Evolutionary conservation across 2,113 vertebrate genomes (phyloP).

Genomic region (Rattus norvegicus): DNA sequence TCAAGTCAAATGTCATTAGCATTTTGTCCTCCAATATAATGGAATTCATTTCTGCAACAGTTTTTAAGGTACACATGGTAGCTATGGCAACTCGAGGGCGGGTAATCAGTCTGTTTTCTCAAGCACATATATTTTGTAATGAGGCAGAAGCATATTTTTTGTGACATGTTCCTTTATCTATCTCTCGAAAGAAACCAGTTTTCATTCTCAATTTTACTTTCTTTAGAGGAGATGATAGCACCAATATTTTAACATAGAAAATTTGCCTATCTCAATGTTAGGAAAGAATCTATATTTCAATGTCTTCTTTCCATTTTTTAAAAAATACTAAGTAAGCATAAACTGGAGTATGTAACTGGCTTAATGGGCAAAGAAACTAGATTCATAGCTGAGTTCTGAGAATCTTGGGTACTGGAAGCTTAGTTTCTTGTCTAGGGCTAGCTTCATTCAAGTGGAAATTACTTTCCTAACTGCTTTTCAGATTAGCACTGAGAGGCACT

Average conservation of each 20-base stretch:
- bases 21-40: constrained; percentile 66
- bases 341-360: background rate
- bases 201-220: constrained; percentile 46
- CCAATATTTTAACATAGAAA: constrained; percentile 49
- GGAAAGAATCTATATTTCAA: background rate
- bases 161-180: background rate
- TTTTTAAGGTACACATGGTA: constrained; percentile 55
- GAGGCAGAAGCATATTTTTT: constrained; percentile 18
- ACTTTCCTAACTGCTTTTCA: background rate
- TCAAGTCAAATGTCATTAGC: constrained; percentile 63
- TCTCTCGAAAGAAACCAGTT: constrained; percentile 40
- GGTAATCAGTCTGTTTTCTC: constrained; percentile 53
- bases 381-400: accelerated
- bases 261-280: constrained; percentile 43
- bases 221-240: constrained; percentile 51
- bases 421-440: background rate
- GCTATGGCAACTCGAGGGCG: constrained; percentile 58
- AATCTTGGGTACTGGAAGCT: no score
- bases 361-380: background rate
- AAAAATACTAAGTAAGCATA: background rate
- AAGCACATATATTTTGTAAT: constrained; percentile 17
- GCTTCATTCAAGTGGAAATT: background rate
- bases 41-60: constrained; percentile 60
- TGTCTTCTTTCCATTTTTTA: constrained; percentile 13
- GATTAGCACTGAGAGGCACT: background rate